Evolutionary conservation across 2,888 invertebrate genomes (phyloP), one percentile per base, ranked within the genome.

Genomic region (Leucophora obtusa): DNA sequence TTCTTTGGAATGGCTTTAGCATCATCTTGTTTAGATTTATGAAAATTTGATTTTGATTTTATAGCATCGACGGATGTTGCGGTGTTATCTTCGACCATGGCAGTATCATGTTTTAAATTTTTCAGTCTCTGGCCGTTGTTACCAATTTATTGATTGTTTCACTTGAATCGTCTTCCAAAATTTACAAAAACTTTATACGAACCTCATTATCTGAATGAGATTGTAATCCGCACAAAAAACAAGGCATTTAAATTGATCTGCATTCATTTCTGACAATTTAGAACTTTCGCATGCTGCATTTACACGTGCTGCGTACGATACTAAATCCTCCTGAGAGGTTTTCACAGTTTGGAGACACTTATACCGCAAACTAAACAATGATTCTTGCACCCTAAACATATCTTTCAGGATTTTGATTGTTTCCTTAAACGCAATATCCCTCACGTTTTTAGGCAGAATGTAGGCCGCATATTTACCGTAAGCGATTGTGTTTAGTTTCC

Each of bases 221-320:
- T 56, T 56, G 54, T 56, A 56, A 21, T 11, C 54, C 28, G n/a
- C 54, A 28, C 35, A 21, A 21, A 21, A 21, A 21, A 21, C 21
- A 21, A 21, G 21, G 21, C 28, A 62, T 28, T 62, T 62, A 43
- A 63, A 63, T 17, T 63, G 50, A 51, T 63, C 63, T 50, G 63
- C 24, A 33, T 65, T 53, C 18, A 65, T 65, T 53, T 53, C 65
- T 2, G 51, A 35, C 17, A 65, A 18, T 33, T 35, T 65, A 8
- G 51, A 65, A 65, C n/a, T n/a, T n/a, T n/a, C n/a, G n/a, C n/a
- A n/a, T n/a, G n/a, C n/a, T n/a, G n/a, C n/a, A n/a, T n/a, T n/a
- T n/a, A n/a, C n/a, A n/a, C n/a, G n/a, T n/a, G n/a, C n/a, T n/a
- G n/a, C n/a, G n/a, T n/a, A n/a, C n/a, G n/a, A n/a, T 5, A 51